These are phyloP conservation scores for Centropyge bicolor DNA, from an alignment of 2,797 vertebrate species.

Conservation along the genomic window DNA sequence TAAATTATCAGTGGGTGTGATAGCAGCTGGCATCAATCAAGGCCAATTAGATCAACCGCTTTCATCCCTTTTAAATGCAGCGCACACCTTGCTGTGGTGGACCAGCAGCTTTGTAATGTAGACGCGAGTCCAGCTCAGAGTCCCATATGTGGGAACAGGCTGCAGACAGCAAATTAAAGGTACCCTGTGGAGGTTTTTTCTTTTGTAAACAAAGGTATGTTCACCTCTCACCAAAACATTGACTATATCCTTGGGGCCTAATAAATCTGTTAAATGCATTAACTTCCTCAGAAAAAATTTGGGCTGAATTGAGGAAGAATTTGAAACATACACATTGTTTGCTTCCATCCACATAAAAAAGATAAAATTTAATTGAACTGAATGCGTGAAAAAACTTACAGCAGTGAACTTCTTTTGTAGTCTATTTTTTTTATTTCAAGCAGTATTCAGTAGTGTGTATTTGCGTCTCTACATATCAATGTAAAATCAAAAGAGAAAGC, in stretches of 20 bases:
- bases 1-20: conserved; percentile 65
- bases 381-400: neutral
- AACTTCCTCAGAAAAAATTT: neutral
- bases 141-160: conserved; percentile 35
- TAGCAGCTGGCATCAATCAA: conserved; percentile 66
- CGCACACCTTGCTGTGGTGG: conserved; percentile 35
- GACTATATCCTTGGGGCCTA: neutral
- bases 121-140: conserved; percentile 16
- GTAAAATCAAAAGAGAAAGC: neutral
- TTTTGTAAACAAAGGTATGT: conserved; percentile 2
- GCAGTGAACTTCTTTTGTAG: neutral
- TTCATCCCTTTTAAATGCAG: conserved; percentile 56
- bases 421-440: neutral
- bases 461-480: neutral
- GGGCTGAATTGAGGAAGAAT: neutral
- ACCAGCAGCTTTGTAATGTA: conserved; percentile 41
- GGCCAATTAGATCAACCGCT: conserved; percentile 59
- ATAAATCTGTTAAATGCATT: neutral
- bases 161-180: conserved; percentile 33
- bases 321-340: neutral
- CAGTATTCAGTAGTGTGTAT: neutral
- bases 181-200: conserved; percentile 8
- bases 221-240: conserved; percentile 1
- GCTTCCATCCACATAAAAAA: neutral
- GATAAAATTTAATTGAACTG: too few species aligned